phyloP scores from a whole-genome alignment of 2,888 invertebrate genomes.

The Coecobrya sp. region DNA sequence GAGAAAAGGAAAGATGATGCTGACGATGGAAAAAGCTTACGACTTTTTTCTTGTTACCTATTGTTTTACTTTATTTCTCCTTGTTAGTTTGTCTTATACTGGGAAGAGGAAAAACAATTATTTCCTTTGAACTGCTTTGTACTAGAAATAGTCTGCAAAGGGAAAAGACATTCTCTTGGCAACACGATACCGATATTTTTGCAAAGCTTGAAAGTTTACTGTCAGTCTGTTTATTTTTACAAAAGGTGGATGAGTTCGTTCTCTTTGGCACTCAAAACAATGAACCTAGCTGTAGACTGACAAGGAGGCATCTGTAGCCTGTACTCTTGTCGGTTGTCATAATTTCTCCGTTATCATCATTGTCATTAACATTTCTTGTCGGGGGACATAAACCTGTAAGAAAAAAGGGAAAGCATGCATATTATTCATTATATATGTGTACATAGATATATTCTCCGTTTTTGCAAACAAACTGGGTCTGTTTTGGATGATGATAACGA shows the following conservation, averaged over 20 bases:
- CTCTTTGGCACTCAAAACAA: not conserved
- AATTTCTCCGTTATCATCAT: slow-evolving; percentile 23
- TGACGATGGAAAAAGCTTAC: slow-evolving; percentile 11
- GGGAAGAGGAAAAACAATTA: not conserved
- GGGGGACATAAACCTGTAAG: not conserved
- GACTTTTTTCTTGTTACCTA: slow-evolving; percentile 7
- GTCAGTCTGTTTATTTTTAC: not conserved
- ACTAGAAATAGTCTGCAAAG: not conserved
- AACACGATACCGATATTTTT: not conserved
- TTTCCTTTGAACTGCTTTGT: not conserved
- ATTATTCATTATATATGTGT: not conserved
- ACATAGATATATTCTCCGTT: not conserved
- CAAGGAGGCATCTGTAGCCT: not conserved
- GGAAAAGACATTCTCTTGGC: not conserved
- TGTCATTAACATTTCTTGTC: slow-evolving; percentile 29
- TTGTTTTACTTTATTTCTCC: not conserved
- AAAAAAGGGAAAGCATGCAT: not conserved
- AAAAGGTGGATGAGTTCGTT: not conserved
- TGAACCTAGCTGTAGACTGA: not conserved
- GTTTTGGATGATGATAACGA: not conserved
- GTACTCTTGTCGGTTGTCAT: not conserved
- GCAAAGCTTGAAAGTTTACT: not conserved
- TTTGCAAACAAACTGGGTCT: not conserved
- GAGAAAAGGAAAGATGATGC: slow-evolving; percentile 3
- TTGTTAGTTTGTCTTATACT: not conserved